These are phyloP conservation scores for Clarias batrachus DNA, from an alignment of 2,113 vertebrate species.

Conservation along the genomic window DNA sequence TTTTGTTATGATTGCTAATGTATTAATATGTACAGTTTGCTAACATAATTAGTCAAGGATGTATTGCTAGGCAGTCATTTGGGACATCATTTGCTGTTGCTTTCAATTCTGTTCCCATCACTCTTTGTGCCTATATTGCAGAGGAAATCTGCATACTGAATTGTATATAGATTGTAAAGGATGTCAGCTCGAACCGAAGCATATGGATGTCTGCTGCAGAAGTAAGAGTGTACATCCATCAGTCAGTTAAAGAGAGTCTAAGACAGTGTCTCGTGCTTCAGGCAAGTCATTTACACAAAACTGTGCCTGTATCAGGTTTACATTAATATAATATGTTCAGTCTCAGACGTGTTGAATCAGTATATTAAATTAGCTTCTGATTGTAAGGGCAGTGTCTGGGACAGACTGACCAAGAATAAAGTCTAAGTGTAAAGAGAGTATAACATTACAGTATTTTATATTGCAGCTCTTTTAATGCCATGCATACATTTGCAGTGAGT, in stretches of 20 bases:
- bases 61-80: background rate
- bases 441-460: background rate
- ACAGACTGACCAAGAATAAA: constrained; percentile 1
- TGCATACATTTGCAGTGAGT: background rate
- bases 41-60: background rate
- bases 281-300: background rate
- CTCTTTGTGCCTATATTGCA: background rate
- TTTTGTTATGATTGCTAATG: background rate
- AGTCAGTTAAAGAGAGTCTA: background rate
- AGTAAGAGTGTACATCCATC: background rate
- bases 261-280: constrained; percentile 16
- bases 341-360: constrained; percentile 5
- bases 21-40: background rate
- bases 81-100: background rate
- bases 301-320: constrained; percentile 5
- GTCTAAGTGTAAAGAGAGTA: background rate
- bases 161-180: background rate
- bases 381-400: constrained; percentile 1
- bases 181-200: background rate
- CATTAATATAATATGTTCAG: constrained; percentile 14
- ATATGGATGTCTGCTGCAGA: background rate
- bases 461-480: constrained; percentile 2
- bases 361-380: background rate
- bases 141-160: background rate
- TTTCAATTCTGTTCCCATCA: background rate